These are phyloP conservation scores for Anser cygnoides DNA, from an alignment of 2,113 vertebrate species.

Conservation along the genomic window DNA sequence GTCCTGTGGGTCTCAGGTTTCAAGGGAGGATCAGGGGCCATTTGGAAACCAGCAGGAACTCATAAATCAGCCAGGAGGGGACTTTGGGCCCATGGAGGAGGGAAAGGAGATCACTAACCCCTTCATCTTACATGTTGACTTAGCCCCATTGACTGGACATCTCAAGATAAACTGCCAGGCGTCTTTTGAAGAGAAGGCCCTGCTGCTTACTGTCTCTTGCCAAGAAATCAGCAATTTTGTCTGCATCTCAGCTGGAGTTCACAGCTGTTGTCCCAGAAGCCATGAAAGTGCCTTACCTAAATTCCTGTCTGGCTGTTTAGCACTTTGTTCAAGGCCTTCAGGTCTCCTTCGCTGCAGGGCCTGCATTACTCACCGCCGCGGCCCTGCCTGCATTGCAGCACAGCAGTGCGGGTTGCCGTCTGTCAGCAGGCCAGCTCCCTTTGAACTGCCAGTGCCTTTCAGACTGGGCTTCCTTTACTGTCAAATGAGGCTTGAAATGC, in stretches of 20 bases:
- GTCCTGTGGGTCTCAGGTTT: conserved; percentile 12
- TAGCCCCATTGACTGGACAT: neutral
- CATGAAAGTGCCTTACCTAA: neutral
- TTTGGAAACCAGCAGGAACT: conserved; percentile 45
- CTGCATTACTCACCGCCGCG: rapidly evolving
- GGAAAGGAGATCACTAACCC: conserved; percentile 4
- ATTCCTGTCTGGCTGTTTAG: neutral
- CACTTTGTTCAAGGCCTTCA: rapidly evolving
- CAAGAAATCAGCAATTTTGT: neutral
- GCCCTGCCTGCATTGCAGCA: rapidly evolving
- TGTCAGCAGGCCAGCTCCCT: neutral
- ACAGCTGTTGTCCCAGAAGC: neutral
- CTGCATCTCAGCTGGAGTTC: neutral
- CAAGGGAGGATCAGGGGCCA: conserved; percentile 9
- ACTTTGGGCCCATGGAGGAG: neutral
- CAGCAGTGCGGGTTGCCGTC: rapidly evolving
- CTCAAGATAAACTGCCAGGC: conserved; percentile 37
- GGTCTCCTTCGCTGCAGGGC: neutral
- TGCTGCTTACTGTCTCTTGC: neutral
- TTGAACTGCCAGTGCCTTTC: neutral
- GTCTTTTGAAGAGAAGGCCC: conserved; percentile 8
- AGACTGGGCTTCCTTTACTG: neutral
- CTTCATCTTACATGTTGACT: conserved; percentile 49
- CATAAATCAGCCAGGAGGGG: conserved; percentile 28
- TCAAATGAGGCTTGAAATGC: neutral